phyloP scores from a whole-genome alignment of 1,140 invertebrate genomes.

The Listronotus bonariensis region DNA sequence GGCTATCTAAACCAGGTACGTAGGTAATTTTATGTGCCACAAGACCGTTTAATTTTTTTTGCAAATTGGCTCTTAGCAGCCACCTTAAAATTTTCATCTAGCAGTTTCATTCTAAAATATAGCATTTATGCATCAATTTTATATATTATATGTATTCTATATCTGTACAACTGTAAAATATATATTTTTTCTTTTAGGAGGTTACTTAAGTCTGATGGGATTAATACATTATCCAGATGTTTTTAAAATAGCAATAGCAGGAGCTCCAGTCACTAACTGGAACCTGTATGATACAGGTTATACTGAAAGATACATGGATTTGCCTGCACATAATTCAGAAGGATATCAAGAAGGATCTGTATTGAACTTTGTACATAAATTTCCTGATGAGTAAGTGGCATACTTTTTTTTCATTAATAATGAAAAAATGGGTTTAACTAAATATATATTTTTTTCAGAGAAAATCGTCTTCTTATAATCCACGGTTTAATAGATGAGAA shows the following conservation, averaged over 20 bases:
- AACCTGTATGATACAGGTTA: constrained; percentile 92
- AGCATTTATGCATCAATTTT: too few species aligned
- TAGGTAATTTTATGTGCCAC: too few species aligned
- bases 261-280: constrained; percentile 97
- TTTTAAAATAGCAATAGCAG: constrained; percentile 91
- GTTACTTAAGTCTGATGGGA: constrained; percentile 85
- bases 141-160: too few species aligned
- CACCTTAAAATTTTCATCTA: too few species aligned
- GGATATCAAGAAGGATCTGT: constrained; percentile 82
- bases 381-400: constrained; percentile 84
- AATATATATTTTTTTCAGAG: constrained; percentile 60
- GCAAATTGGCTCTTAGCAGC: too few species aligned
- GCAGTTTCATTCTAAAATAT: too few species aligned
- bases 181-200: constrained; percentile 61
- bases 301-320: constrained; percentile 96
- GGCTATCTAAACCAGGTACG: too few species aligned
- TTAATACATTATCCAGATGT: constrained; percentile 80
- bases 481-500: constrained; percentile 99
- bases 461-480: constrained; percentile 93
- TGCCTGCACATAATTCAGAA: constrained; percentile 78
- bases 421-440: background rate
- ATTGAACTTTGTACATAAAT: constrained; percentile 78
- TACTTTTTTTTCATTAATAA: background rate
- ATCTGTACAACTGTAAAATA: too few species aligned
- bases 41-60: too few species aligned